These are phyloP conservation scores for Triplophysa yarkandensis DNA, from an alignment of 2,797 vertebrate genomes.

Conservation along the genomic window DNA sequence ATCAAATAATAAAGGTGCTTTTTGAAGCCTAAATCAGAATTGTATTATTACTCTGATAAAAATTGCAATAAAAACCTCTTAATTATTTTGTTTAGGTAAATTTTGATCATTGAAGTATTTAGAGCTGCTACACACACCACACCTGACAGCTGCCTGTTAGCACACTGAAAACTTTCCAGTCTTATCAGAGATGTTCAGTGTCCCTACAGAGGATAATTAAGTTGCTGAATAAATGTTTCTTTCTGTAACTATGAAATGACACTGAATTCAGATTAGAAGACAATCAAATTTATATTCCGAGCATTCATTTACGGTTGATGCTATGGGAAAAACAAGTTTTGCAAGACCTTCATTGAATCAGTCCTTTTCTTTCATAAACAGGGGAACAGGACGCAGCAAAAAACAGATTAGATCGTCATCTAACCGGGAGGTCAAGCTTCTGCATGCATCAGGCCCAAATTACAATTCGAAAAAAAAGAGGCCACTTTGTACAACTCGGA, in stretches of 20 bases:
- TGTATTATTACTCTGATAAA: too few relatives aligned
- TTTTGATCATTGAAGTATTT: background rate
- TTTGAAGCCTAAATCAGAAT: too few relatives aligned
- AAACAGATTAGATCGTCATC: conserved; percentile 69
- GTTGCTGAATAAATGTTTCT: conserved; percentile 2
- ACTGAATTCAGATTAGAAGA: conserved; percentile 32
- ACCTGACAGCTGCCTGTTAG: background rate
- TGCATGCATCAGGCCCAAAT: conserved; percentile 56
- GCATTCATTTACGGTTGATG: conserved; percentile 53
- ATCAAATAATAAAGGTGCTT: too few relatives aligned
- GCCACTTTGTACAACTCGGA: conserved; percentile 58
- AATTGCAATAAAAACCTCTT: too few relatives aligned
- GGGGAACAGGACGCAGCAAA: conserved; percentile 48
- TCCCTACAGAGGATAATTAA: background rate
- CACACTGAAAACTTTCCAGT: background rate
- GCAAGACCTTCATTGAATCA: conserved; percentile 56
- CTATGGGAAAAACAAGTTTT: conserved; percentile 41
- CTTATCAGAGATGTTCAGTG: background rate
- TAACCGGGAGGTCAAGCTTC: conserved; percentile 63
- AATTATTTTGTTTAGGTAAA: background rate
- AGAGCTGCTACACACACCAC: background rate
- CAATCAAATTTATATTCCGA: conserved; percentile 46
- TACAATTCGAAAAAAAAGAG: conserved; percentile 61
- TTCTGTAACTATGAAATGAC: conserved; percentile 30
- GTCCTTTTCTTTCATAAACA: conserved; percentile 54